A percentile compares a stretch with the other conserved stretches of the same genome.
These are phyloP conservation scores for Adelphocoris suturalis DNA, from an alignment of 2,888 invertebrate genomes.

Conservation along the genomic window DNA sequence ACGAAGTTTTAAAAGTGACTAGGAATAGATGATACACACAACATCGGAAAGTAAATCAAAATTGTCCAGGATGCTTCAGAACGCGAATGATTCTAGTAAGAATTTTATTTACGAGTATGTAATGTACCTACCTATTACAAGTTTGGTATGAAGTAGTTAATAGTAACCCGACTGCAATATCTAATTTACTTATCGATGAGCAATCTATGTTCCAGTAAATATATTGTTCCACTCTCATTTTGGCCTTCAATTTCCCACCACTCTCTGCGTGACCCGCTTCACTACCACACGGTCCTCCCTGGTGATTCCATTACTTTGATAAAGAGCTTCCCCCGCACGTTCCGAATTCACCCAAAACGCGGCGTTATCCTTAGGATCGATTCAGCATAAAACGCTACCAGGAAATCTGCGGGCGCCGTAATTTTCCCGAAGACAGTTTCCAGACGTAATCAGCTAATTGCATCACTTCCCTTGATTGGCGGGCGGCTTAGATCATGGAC, in stretches of 20 bases:
- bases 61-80: no score
- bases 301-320: slow-evolving; percentile 25
- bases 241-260: not conserved
- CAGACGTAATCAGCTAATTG: slow-evolving; percentile 12
- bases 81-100: no score
- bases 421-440: not conserved
- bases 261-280: not conserved
- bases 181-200: no score
- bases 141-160: no score
- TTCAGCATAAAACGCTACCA: not conserved
- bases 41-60: no score
- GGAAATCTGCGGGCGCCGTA: not conserved
- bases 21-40: no score
- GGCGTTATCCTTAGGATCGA: not conserved
- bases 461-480: slow-evolving; percentile 3
- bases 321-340: not conserved
- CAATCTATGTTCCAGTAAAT: no score
- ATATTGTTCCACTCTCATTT: no score
- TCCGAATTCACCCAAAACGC: not conserved
- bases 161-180: no score
- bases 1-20: no score
- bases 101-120: no score
- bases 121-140: no score
- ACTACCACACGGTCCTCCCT: not conserved
- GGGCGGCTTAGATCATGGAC: not conserved